A percentile compares a stretch with the other conserved stretches of the same genome.
Conservation (phyloP, 2,113 vertebrate species). For the Rallus limicola region DNA sequence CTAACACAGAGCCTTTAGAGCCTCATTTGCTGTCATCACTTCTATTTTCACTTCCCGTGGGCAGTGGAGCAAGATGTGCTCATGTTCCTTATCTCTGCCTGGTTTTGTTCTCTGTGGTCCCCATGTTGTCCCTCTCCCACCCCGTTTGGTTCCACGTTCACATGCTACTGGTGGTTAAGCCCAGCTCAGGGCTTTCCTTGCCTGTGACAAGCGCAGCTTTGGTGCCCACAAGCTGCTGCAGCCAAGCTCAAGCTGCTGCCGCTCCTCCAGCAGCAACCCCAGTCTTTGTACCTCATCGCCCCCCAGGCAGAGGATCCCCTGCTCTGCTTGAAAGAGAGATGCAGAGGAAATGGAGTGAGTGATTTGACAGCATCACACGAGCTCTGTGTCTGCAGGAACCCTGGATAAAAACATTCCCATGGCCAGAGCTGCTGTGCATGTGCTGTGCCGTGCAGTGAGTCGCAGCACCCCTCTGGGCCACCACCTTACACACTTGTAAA, state of each 20-base stretch:
- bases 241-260: not conserved
- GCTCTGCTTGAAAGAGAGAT: not conserved
- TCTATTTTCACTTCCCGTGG: accelerated
- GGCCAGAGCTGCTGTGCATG: too few species aligned
- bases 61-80: not conserved
- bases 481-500: not conserved
- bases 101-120: not conserved
- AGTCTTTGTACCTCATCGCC: accelerated
- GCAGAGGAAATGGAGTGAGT: not conserved
- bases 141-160: not conserved
- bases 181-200: not conserved
- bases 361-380: accelerated
- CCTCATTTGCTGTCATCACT: not conserved
- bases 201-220: not conserved
- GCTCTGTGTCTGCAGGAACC: not conserved
- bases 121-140: not conserved
- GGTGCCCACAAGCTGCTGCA: not conserved
- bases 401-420: not conserved
- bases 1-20: not conserved
- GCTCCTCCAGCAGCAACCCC: accelerated
- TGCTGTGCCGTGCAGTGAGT: not conserved
- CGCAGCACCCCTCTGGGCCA: not conserved
- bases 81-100: not conserved
- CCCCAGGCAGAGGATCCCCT: not conserved
- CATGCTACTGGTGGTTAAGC: not conserved